These are phyloP conservation scores for Pyrrhosoma nymphula DNA, from an alignment of 2,888 invertebrate species.

Conservation along the genomic window DNA sequence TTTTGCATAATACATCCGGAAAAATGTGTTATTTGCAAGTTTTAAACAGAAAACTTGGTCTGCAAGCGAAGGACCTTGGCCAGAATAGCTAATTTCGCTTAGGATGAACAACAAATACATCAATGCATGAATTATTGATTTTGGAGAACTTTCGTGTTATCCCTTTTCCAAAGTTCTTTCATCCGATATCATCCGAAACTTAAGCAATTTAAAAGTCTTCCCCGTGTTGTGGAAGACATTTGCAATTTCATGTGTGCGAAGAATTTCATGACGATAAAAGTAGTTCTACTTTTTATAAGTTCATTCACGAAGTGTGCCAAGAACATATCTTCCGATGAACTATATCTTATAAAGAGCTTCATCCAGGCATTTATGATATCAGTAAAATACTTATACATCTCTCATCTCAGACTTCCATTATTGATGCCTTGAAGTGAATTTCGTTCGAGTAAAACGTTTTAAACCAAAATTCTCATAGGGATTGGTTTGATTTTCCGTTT, in stretches of 20 bases:
- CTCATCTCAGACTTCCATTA: background rate
- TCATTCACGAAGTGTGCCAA: background rate
- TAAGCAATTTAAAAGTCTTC: background rate
- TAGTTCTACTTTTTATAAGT: background rate
- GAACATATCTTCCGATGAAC: background rate
- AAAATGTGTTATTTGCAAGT: background rate
- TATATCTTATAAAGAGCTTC: background rate
- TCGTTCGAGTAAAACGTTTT: too few species aligned
- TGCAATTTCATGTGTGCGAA: background rate
- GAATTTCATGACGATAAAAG: background rate
- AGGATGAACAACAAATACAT: background rate
- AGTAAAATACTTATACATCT: background rate
- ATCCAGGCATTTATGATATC: background rate
- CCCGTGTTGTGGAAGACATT: background rate
- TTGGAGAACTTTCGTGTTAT: background rate
- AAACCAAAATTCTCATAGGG: too few species aligned
- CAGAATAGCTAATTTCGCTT: background rate
- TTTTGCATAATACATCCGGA: background rate
- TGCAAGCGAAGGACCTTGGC: background rate
- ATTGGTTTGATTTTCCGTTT: too few species aligned
- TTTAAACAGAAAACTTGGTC: background rate
- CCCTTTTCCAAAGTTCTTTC: background rate
- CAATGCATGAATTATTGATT: constrained; percentile 6
- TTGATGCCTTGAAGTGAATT: too few species aligned
- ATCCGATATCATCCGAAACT: background rate